phyloP scores from a whole-genome alignment of 2,888 invertebrate genomes.

The Hipparchia sbordonii region DNA sequence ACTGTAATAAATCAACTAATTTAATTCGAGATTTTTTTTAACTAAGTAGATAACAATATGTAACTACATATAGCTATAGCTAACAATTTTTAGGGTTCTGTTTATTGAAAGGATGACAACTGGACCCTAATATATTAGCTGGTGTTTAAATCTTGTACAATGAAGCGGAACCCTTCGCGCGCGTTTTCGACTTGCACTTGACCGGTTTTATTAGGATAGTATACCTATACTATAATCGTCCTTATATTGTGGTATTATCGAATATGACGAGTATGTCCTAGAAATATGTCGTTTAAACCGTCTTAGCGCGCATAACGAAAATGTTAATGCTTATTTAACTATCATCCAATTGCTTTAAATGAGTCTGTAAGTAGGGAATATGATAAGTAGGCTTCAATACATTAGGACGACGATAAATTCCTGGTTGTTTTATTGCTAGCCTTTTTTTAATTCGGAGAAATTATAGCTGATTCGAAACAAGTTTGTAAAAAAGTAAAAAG shows the following conservation, averaged over 20 bases:
- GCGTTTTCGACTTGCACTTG: too few relatives aligned
- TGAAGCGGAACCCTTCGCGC: too few relatives aligned
- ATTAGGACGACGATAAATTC: neutral
- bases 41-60: too few relatives aligned
- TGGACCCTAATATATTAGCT: too few relatives aligned
- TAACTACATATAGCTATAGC: too few relatives aligned
- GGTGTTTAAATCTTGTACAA: too few relatives aligned
- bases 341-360: neutral
- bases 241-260: too few relatives aligned
- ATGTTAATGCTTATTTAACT: neutral
- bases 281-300: neutral
- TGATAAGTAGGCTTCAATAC: neutral
- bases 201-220: neutral
- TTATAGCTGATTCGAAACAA: conserved; percentile 16
- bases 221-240: neutral
- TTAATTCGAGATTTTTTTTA: too few relatives aligned
- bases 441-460: neutral
- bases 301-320: neutral
- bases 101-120: too few relatives aligned
- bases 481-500: conserved; percentile 17
- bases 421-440: neutral
- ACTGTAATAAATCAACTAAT: too few relatives aligned
- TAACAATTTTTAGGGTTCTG: too few relatives aligned
- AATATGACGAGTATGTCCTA: too few relatives aligned
- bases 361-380: neutral